These are phyloP conservation scores for Zaprionus davidi DNA, from an alignment of 1,140 invertebrate genomes.

Conservation along the genomic window DNA sequence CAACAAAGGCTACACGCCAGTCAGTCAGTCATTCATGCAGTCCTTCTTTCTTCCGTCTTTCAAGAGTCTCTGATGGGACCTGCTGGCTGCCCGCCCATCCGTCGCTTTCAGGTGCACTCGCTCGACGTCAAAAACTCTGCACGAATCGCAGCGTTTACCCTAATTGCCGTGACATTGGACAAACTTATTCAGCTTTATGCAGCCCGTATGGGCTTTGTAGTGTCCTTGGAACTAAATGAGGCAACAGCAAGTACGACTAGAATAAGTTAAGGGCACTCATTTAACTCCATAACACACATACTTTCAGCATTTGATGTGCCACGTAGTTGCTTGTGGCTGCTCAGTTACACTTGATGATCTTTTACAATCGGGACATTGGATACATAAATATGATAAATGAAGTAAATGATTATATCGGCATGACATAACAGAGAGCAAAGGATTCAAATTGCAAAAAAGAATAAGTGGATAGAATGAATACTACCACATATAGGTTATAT, in stretches of 20 bases:
- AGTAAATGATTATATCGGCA: too few species aligned
- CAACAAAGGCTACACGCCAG: conserved; percentile 63
- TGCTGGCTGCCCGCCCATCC: conserved; percentile 6
- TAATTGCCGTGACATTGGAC: conserved; percentile 82
- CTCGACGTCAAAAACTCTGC: conserved; percentile 81
- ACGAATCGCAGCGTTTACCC: conserved; percentile 80
- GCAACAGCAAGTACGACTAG: neutral
- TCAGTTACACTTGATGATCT: too few species aligned
- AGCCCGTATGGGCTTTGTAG: conserved; percentile 48
- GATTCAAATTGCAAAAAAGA: too few species aligned
- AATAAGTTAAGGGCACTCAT: too few species aligned
- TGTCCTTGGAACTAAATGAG: conserved; percentile 59
- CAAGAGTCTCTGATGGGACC: conserved; percentile 17
- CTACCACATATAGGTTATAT: too few species aligned
- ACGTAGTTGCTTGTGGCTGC: too few species aligned
- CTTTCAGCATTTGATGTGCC: too few species aligned
- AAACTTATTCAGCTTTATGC: conserved; percentile 79
- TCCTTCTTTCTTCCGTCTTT: conserved; percentile 21
- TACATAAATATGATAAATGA: too few species aligned
- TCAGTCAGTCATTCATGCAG: conserved; percentile 35
- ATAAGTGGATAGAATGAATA: too few species aligned
- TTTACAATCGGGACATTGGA: too few species aligned
- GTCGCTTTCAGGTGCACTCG: conserved; percentile 46
- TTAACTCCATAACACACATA: too few species aligned
- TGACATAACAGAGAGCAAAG: too few species aligned